Conservation (phyloP, 1,140 invertebrate genomes). For the Heliconius melpomene region DNA sequence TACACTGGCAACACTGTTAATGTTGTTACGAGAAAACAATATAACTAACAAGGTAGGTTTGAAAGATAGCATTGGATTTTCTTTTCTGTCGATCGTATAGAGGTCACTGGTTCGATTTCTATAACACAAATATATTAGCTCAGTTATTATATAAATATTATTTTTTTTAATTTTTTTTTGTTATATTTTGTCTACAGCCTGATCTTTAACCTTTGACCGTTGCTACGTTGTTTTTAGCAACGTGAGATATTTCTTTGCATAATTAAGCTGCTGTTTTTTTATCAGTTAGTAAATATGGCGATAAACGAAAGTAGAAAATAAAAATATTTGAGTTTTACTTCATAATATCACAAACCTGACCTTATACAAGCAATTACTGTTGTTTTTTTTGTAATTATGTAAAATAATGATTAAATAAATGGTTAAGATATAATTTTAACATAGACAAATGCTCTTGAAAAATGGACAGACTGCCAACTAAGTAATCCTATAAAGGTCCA, state of each 20-base stretch:
- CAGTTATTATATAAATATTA: neutral
- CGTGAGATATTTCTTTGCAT: neutral
- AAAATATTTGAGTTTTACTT: neutral
- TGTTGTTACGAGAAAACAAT: slow-evolving; percentile 8
- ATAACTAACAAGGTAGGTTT: neutral
- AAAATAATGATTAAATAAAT: too few relatives aligned
- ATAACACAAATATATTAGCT: neutral
- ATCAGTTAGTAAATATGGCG: neutral
- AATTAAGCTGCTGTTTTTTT: neutral
- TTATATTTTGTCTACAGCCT: neutral
- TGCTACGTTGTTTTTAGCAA: neutral
- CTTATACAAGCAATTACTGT: neutral
- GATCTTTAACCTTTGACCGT: neutral
- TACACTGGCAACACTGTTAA: neutral
- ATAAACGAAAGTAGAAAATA: neutral
- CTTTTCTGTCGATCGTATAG: neutral
- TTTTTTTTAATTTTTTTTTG: neutral
- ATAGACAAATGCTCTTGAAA: too few relatives aligned
- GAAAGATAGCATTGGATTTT: neutral
- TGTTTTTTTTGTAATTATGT: neutral
- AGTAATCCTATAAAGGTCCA: too few relatives aligned
- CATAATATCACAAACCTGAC: neutral
- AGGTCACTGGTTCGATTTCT: neutral
- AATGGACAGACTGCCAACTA: too few relatives aligned
- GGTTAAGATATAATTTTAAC: too few relatives aligned